Percentiles rank a stretch among this genome's conserved stretches.
phyloP scores from a whole-genome alignment of 1,140 invertebrate genomes.

The Leptestheria dahalacensis region DNA sequence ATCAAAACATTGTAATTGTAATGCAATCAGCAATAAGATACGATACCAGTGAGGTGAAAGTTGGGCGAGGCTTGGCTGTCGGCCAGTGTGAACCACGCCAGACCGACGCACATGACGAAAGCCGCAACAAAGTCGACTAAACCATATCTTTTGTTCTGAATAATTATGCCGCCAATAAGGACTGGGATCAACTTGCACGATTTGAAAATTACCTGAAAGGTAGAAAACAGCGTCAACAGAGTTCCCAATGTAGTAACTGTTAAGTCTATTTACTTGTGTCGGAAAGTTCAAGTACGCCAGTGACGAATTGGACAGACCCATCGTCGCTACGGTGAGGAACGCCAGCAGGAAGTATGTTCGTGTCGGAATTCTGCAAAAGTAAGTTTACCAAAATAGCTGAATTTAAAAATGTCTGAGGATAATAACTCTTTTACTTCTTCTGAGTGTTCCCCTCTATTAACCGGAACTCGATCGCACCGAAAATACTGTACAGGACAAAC shows the following conservation, averaged over 20 bases:
- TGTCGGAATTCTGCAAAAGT: constrained; percentile 59
- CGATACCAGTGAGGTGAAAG: constrained; percentile 53
- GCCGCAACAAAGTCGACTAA: constrained; percentile 70
- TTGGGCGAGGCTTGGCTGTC: constrained; percentile 78
- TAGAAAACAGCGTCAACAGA: background rate
- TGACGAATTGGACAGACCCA: constrained; percentile 89
- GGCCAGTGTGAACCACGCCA: constrained; percentile 81
- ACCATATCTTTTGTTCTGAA: constrained; percentile 76
- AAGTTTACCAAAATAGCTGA: constrained; percentile 14
- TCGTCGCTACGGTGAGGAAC: constrained; percentile 77
- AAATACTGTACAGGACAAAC: constrained; percentile 69
- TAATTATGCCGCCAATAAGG: constrained; percentile 76
- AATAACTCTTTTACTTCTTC: constrained; percentile 21
- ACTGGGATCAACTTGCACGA: constrained; percentile 95
- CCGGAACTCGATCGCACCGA: constrained; percentile 59
- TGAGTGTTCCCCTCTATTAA: constrained; percentile 51
- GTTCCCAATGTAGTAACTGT: background rate
- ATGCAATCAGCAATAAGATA: too few relatives aligned
- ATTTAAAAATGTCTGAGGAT: constrained; percentile 10
- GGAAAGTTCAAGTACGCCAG: constrained; percentile 93
- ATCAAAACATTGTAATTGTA: too few relatives aligned
- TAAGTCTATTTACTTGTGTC: constrained; percentile 40
- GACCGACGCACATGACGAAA: constrained; percentile 71
- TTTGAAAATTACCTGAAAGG: constrained; percentile 66
- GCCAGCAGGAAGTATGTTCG: constrained; percentile 65